These are phyloP conservation scores for Zaprionus nigranus DNA, from an alignment of 1,140 invertebrate genomes.

Conservation along the genomic window DNA sequence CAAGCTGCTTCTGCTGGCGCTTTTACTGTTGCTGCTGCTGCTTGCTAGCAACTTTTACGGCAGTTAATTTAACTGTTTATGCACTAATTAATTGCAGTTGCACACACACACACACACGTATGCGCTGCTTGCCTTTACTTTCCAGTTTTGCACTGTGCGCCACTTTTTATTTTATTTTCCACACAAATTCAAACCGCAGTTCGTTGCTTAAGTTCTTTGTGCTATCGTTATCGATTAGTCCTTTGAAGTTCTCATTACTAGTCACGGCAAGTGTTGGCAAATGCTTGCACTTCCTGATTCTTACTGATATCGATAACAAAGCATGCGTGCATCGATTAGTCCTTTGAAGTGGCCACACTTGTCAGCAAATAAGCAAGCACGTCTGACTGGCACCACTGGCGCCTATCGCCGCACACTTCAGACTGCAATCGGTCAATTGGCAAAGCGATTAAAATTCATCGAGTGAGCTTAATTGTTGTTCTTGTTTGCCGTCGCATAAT, in stretches of 20 bases:
- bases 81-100: constrained; percentile 80
- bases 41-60: constrained; percentile 40
- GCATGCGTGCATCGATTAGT: not conserved
- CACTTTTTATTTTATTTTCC: not conserved
- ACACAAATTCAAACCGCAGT: constrained; percentile 36
- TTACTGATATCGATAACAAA: not conserved
- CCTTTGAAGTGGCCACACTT: constrained; percentile 27
- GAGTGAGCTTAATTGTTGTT: not conserved
- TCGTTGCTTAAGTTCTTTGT: constrained; percentile 76
- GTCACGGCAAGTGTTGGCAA: not conserved
- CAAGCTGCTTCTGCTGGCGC: not conserved
- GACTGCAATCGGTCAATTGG: not conserved
- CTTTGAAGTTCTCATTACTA: constrained; percentile 24
- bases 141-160: constrained; percentile 1
- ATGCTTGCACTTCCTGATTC: constrained; percentile 17
- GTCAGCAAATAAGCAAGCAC: constrained; percentile 2
- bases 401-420: not conserved
- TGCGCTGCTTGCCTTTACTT: constrained; percentile 33
- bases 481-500: constrained; percentile 29
- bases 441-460: constrained; percentile 5
- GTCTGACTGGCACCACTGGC: not conserved
- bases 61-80: constrained; percentile 80
- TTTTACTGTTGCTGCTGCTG: constrained; percentile 23
- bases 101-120: not conserved
- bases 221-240: constrained; percentile 12